phyloP scores from a whole-genome alignment of 1,140 invertebrate genomes.

The Pogonus chalceus region DNA sequence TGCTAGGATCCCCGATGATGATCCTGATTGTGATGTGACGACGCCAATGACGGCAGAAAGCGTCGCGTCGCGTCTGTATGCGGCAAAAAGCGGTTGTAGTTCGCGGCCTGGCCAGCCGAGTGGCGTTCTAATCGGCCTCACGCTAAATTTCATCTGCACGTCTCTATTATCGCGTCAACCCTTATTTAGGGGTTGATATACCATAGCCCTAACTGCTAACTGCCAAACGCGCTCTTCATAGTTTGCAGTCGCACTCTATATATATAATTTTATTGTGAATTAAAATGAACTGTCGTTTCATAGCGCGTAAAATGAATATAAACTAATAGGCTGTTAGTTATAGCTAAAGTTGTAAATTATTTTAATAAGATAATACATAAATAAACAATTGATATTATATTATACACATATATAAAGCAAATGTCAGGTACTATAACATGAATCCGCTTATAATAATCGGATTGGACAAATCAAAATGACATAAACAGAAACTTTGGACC shows the following conservation, averaged over 20 bases:
- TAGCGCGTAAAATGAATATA: not conserved
- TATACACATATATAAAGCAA: no score
- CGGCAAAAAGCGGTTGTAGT: conserved; percentile 10
- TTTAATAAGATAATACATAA: no score
- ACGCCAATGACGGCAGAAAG: conserved; percentile 2
- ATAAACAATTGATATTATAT: no score
- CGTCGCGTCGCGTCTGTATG: not conserved
- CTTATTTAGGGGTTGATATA: conserved; percentile 11
- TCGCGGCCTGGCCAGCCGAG: conserved; percentile 1
- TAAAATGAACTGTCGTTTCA: conserved; percentile 11
- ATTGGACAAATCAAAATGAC: no score
- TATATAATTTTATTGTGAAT: conserved; percentile 17
- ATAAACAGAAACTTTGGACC: no score
- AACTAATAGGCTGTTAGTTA: not conserved
- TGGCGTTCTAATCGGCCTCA: not conserved
- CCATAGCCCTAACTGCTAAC: conserved; percentile 3
- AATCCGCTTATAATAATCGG: no score
- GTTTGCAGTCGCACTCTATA: not conserved
- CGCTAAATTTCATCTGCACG: conserved; percentile 12
- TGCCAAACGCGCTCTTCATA: not conserved
- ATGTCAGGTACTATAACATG: no score
- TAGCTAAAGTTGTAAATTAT: no score
- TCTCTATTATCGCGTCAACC: conserved; percentile 19
- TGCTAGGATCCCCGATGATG: not conserved
- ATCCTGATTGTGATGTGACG: conserved; percentile 8